These are phyloP conservation scores for Hestina assimilis DNA, from an alignment of 1,140 invertebrate genomes.

Conservation along the genomic window DNA sequence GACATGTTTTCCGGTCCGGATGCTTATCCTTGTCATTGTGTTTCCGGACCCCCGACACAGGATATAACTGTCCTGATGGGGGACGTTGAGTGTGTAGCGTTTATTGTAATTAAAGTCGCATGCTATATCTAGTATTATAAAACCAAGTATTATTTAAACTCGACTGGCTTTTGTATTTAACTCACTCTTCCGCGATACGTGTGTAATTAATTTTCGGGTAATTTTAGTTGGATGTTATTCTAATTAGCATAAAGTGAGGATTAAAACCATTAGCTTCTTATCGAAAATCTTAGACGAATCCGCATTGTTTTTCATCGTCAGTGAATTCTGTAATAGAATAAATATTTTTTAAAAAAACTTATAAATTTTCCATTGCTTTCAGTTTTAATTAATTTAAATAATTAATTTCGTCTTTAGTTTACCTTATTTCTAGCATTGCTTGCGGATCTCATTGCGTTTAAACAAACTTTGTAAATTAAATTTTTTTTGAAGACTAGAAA, in stretches of 20 bases:
- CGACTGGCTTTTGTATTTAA: slow-evolving; percentile 21
- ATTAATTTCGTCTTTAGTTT: neutral
- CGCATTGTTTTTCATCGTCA: neutral
- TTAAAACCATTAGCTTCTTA: slow-evolving; percentile 6
- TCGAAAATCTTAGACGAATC: slow-evolving; percentile 5
- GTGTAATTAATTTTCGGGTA: slow-evolving; percentile 23
- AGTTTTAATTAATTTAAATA: neutral
- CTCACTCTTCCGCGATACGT: slow-evolving; percentile 45
- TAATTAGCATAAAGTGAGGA: slow-evolving; percentile 9
- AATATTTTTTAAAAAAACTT: neutral
- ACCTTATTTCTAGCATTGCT: too few relatives aligned
- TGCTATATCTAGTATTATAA: too few relatives aligned
- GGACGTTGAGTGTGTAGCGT: neutral
- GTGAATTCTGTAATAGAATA: neutral
- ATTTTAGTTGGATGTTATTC: slow-evolving; percentile 13
- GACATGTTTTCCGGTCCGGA: too few relatives aligned
- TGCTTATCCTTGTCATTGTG: too few relatives aligned
- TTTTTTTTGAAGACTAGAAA: too few relatives aligned
- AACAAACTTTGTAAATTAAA: too few relatives aligned
- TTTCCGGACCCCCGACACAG: too few relatives aligned
- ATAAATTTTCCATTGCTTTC: neutral
- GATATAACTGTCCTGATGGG: too few relatives aligned
- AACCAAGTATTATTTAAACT: neutral
- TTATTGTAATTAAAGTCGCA: neutral
- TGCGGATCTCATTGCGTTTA: too few relatives aligned